A percentile compares a stretch with the other conserved stretches of the same genome.
Evolutionary conservation across 2,113 vertebrate genomes (phyloP).

Genomic region (Microcebus ravelobensis): DNA sequence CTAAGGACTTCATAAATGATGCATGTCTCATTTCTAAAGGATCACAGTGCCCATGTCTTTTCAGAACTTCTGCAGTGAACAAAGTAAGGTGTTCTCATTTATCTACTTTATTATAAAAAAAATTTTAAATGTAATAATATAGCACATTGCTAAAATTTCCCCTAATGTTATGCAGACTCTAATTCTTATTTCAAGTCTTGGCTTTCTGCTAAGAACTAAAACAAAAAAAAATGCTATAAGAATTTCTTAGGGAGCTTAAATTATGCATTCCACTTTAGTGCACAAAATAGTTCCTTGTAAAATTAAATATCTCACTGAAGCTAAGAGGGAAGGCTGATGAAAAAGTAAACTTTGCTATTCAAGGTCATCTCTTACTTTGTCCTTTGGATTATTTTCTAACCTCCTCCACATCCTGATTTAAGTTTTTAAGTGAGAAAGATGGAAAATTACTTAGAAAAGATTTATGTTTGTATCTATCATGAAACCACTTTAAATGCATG

Average conservation of each 20-base stretch:
- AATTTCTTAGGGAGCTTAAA: constrained; percentile 58
- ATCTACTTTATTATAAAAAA: neutral
- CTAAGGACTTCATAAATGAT: neutral
- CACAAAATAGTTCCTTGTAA: neutral
- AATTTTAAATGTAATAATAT: constrained; percentile 8
- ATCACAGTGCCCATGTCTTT: neutral
- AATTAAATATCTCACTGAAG: constrained; percentile 54
- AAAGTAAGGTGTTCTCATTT: neutral
- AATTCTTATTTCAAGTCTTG: constrained; percentile 49
- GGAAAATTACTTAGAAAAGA: constrained; percentile 26
- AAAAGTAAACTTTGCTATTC: constrained; percentile 2
- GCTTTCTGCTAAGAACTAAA: constrained; percentile 40
- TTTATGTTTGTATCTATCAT: neutral
- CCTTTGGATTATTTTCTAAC: constrained; percentile 45
- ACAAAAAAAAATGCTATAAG: constrained; percentile 40
- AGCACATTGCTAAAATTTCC: constrained; percentile 22
- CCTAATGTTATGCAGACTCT: constrained; percentile 38
- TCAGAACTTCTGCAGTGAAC: neutral
- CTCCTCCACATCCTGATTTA: neutral
- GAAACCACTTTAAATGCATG: neutral
- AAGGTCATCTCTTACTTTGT: constrained; percentile 49
- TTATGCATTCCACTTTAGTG: constrained; percentile 56
- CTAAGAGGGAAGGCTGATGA: neutral
- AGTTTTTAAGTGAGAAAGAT: constrained; percentile 5
- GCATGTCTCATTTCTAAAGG: neutral